Percentiles rank a stretch among this genome's conserved stretches.
phyloP scores from a whole-genome alignment of 2,888 invertebrate species.

The Amiota minor region DNA sequence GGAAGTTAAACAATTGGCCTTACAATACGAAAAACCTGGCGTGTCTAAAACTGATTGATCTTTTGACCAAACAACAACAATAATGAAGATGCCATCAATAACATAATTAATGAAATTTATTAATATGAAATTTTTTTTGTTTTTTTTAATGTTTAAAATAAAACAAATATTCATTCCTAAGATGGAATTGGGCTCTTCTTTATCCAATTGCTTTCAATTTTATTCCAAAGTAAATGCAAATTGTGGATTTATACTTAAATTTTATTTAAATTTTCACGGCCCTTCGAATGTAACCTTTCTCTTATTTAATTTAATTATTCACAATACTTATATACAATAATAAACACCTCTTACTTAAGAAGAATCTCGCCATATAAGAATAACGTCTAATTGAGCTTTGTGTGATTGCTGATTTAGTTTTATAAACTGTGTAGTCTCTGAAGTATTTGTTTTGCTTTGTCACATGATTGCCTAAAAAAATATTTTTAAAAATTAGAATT shows the following conservation, averaged over 20 bases:
- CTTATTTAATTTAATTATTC: too few relatives aligned
- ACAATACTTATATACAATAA: too few relatives aligned
- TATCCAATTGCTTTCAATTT: background rate
- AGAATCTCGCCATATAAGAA: too few relatives aligned
- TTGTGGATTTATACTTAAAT: too few relatives aligned
- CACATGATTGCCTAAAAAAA: constrained; percentile 67
- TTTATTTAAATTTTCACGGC: too few relatives aligned
- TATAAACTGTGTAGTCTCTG: constrained; percentile 72
- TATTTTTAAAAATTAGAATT: constrained; percentile 2
- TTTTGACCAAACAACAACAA: background rate
- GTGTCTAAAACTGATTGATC: constrained; percentile 65
- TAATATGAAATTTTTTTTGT: background rate
- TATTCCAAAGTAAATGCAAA: too few relatives aligned
- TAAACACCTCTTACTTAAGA: too few relatives aligned
- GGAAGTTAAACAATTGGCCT: constrained; percentile 63
- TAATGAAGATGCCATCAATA: background rate
- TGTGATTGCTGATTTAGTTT: constrained; percentile 31
- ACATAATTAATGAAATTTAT: too few relatives aligned
- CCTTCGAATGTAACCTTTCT: too few relatives aligned
- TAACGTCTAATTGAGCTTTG: too few relatives aligned
- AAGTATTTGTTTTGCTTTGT: constrained; percentile 72
- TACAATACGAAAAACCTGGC: constrained; percentile 64
- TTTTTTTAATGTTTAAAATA: constrained; percentile 5
- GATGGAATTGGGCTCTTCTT: background rate
- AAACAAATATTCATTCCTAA: constrained; percentile 12